phyloP scores from a whole-genome alignment of 2,888 invertebrate species.

The Leptothorax acervorum region DNA sequence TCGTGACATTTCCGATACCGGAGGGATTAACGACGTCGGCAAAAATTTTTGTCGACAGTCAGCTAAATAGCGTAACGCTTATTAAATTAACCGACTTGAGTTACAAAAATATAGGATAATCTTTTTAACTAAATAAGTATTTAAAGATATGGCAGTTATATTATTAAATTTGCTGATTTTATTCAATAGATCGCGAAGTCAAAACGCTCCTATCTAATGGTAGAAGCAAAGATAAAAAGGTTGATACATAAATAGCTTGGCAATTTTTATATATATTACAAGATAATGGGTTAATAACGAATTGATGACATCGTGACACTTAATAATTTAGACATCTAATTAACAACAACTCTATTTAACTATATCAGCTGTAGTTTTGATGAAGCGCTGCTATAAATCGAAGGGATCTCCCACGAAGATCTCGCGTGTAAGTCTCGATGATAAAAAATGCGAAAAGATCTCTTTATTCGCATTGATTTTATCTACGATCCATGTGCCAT shows the following conservation, averaged over 20 bases:
- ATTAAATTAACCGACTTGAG: background rate
- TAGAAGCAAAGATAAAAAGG: background rate
- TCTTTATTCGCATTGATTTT: constrained; percentile 37
- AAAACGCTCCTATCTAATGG: background rate
- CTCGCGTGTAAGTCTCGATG: background rate
- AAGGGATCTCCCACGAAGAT: constrained; percentile 17
- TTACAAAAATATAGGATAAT: background rate
- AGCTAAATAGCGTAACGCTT: constrained; percentile 7
- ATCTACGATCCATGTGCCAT: constrained; percentile 65
- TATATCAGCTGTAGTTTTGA: background rate
- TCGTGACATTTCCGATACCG: constrained; percentile 1
- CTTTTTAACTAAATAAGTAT: background rate
- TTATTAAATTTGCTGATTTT: constrained; percentile 26
- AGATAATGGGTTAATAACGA: background rate
- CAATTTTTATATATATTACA: background rate
- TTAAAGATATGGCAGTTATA: background rate
- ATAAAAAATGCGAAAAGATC: constrained; percentile 9
- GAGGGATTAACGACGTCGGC: constrained; percentile 6
- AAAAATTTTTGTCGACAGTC: constrained; percentile 8
- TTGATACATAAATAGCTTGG: background rate
- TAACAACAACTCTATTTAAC: constrained; percentile 12
- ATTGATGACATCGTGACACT: background rate
- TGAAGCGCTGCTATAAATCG: constrained; percentile 11
- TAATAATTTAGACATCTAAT: background rate
- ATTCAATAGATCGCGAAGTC: background rate